Base-by-base conservation (phyloP, 1,140 invertebrate genomes). In the Sarcophaga bullata region DNA sequence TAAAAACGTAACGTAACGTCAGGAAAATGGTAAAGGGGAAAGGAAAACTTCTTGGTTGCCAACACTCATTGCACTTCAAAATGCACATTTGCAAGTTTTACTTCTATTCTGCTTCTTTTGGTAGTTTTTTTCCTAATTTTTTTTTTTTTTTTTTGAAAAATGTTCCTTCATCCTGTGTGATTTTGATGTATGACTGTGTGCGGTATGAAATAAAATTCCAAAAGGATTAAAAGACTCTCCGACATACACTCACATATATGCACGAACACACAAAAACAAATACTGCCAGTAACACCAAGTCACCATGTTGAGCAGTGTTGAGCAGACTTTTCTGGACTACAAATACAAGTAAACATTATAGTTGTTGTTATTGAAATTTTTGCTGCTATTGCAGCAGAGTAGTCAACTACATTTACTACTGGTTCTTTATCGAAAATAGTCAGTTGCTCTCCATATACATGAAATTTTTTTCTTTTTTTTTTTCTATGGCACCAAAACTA, bases 111-210 rank as follows among this genome's bases (percentile, higher is more conserved):
- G 75, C 10, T 52, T 78, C 13, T 78, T 78, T 10, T 25, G 17
- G 46, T 6, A 49, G 15, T 49, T 48, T 76, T 76, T 15, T 78
- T 48, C 52, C 8, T 52, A n/a, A 6, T 9, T 76, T 48, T 50
- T 15, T 48, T 5, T 48, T 48, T 5, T 48, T 48, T 76, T 47
- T 76, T 76, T 49, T n/a, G 47, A 19, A 50, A 78, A 15, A 78
- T 52, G 19, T 78, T 52, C 75, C 9, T 78, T 78, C 75, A 78
- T 78, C 75, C 75, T 78, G 75, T 78, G 75, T 78, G 75, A 78
- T 78, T 78, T 78, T 78, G 75, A 78, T 78, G 75, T 78, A 78
- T 78, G 75, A 78, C 75, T 78, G n/a, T 78, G 37, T 78, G 75
- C 75, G 75, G 75, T 50, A 25, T 19, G 25, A 48, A 52, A 50